Evolutionary conservation across 2,888 invertebrate genomes (phyloP).

Genomic region (Tetheella fluctuosa): DNA sequence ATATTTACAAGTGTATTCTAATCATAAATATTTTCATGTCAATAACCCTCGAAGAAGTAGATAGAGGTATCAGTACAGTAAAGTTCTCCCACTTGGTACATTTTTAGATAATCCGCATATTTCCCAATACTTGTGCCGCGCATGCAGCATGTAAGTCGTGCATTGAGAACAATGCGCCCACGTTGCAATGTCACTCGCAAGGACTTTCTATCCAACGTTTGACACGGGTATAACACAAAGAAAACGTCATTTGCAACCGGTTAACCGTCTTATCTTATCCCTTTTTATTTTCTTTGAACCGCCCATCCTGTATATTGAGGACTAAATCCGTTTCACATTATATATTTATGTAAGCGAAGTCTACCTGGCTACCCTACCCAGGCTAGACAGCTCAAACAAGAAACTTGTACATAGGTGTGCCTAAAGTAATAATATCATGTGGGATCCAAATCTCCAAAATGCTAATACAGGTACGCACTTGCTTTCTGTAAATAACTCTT

Average conservation of each 20-base stretch:
- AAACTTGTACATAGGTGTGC: too few relatives aligned
- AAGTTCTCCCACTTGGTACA: not conserved
- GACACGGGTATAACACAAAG: conserved; percentile 68
- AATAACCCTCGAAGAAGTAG: too few relatives aligned
- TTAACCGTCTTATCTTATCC: conserved; percentile 29
- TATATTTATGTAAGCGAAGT: not conserved
- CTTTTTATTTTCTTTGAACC: conserved; percentile 37
- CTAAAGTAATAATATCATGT: too few relatives aligned
- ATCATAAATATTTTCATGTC: too few relatives aligned
- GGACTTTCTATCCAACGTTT: conserved; percentile 68
- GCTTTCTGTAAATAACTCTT: too few relatives aligned
- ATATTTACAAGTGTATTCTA: too few relatives aligned
- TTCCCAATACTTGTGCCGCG: not conserved
- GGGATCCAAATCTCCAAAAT: too few relatives aligned
- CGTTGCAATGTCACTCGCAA: conserved; percentile 65
- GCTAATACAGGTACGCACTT: too few relatives aligned
- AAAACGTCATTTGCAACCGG: conserved; percentile 63
- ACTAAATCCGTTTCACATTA: not conserved
- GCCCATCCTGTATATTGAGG: conserved; percentile 10
- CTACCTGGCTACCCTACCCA: too few relatives aligned
- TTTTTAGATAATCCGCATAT: not conserved
- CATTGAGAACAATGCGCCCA: conserved; percentile 65
- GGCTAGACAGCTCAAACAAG: too few relatives aligned
- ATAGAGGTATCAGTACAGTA: too few relatives aligned
- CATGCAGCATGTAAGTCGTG: conserved; percentile 25